Percentiles rank a stretch among this genome's conserved stretches.
Evolutionary conservation across 2,797 vertebrate genomes (phyloP).

Genomic region (Alca torda): DNA sequence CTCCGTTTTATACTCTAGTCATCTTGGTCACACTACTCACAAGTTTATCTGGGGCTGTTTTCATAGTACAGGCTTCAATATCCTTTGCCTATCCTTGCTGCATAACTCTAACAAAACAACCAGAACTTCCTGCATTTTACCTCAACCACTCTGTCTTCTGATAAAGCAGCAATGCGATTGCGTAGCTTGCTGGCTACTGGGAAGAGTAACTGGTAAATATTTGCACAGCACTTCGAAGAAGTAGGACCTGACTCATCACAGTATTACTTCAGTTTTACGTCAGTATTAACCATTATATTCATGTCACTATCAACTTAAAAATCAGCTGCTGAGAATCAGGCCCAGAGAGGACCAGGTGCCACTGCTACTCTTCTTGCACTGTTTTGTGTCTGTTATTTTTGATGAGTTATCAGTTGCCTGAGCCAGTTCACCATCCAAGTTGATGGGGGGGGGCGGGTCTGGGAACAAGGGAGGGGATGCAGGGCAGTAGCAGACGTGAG

Average conservation of each 20-base stretch:
- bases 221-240: conserved; percentile 11
- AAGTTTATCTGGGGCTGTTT: neutral
- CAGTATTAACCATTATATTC: neutral
- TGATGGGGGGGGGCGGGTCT: neutral
- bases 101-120: conserved; percentile 16
- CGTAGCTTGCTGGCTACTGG: neutral
- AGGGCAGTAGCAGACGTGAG: neutral
- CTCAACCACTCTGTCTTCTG: neutral
- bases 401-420: neutral
- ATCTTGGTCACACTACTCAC: neutral
- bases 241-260: neutral
- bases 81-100: conserved; percentile 25
- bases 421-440: neutral
- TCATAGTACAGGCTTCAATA: conserved; percentile 5
- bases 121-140: conserved; percentile 10
- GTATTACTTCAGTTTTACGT: conserved; percentile 14
- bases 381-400: neutral
- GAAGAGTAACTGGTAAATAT: conserved; percentile 48
- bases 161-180: neutral
- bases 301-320: neutral
- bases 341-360: neutral
- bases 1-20: neutral
- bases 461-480: neutral
- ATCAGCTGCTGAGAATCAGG: neutral
- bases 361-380: neutral